Evolutionary conservation across 2,888 invertebrate genomes (phyloP), one percentile per base, ranked within the genome.

Genomic region (Cryptophagus acutangulus): DNA sequence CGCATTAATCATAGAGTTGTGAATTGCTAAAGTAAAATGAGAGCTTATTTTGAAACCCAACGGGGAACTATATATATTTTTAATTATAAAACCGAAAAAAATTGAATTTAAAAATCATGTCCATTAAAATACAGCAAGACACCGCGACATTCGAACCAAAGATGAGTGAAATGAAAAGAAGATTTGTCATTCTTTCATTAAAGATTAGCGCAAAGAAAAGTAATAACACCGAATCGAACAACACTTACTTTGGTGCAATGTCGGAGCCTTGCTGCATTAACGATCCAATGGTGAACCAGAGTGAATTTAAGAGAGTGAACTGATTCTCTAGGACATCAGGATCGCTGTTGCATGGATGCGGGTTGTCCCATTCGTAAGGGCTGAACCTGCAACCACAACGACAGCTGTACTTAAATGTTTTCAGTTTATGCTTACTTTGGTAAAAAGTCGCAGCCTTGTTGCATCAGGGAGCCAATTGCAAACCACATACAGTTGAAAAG

Each of bases 401-500:
- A 60, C 61, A 64, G 46, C 46, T 16, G 13, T 31, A 31, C 31
- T 31, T 12, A 31, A 14, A 31, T 31, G 31, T 16, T 26, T 26
- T n/a, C 31, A 31, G 15, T 31, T 16, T 16, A n/a, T 15, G 31
- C 82, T 82, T 84, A 91, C 90, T 88, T 90, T 71, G 93, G 93
- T 59, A 92, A 77, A 73, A 93, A 89, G 73, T 93, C 92, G 75
- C 91, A 92, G 68, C 93, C 92, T 74, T 94, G 93, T 69, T 92
- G 92, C 87, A 94, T 90, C 59, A 94, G 78, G 31, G 91, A 91
- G 60, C 91, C 90, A 58, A 94, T 90, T 56, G 92, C 91, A 74
- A 96, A 96, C 96, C 96, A 97, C 76, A 95, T 82, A 73, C 92
- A 91, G 77, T 94, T 95, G 74, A 87, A 77, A 67, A 87, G 73